These are phyloP conservation scores for Callosobruchus maculatus DNA, from an alignment of 2,888 invertebrate genomes.

Conservation along the genomic window DNA sequence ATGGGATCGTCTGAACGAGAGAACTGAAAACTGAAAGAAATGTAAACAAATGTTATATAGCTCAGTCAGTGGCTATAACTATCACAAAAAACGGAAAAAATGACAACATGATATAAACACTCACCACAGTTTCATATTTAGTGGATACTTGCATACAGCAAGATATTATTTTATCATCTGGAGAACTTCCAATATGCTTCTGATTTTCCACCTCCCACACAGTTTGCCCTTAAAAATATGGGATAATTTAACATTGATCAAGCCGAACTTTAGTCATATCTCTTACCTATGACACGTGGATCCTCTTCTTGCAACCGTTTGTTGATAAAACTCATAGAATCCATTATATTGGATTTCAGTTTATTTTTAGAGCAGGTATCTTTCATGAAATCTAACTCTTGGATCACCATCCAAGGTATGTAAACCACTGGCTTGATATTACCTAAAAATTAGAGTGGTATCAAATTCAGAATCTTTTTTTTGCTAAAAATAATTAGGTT, in stretches of 20 bases:
- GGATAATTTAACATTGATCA: not conserved
- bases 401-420: slow-evolving; percentile 60
- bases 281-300: slow-evolving; percentile 35
- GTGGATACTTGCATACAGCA: slow-evolving; percentile 56
- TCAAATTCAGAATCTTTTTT: not conserved
- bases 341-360: slow-evolving; percentile 13
- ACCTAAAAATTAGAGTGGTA: slow-evolving; percentile 24
- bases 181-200: slow-evolving; percentile 53
- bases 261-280: not conserved
- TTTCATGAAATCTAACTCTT: slow-evolving; percentile 59
- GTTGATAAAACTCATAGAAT: slow-evolving; percentile 54
- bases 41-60: too few relatives aligned
- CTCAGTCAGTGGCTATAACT: too few relatives aligned
- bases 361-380: slow-evolving; percentile 22
- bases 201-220: slow-evolving; percentile 55
- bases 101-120: slow-evolving; percentile 27
- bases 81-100: too few relatives aligned
- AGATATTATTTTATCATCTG: slow-evolving; percentile 59
- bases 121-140: slow-evolving; percentile 54
- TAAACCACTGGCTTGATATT: slow-evolving; percentile 46
- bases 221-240: slow-evolving; percentile 51
- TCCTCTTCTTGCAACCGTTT: slow-evolving; percentile 45
- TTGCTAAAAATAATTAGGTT: too few relatives aligned
- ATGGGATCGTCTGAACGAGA: too few relatives aligned
- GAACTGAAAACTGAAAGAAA: too few relatives aligned